Evolutionary conservation across 1,140 invertebrate species (phyloP).

Genomic region (Melitaea cinxia): DNA sequence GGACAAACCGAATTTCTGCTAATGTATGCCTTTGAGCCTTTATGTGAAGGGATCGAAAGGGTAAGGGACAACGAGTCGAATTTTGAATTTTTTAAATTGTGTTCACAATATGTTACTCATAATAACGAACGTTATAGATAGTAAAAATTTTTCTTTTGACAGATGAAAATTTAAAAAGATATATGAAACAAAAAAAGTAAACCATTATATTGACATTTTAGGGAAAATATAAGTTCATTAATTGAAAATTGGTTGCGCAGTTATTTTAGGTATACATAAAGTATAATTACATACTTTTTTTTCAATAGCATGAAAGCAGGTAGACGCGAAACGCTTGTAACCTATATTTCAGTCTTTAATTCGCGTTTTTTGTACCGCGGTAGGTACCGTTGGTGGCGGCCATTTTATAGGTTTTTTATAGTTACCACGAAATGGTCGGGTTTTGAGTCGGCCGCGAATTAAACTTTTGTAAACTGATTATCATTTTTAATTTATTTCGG

Average conservation of each 20-base stretch:
- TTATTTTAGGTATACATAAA: neutral
- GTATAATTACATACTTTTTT: too few relatives aligned
- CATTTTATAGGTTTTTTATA: conserved; percentile 53
- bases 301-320: conserved; percentile 41
- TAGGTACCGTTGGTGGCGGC: conserved; percentile 51
- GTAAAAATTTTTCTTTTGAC: neutral
- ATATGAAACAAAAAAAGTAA: too few relatives aligned
- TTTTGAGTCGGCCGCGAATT: conserved; percentile 47
- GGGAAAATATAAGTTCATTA: neutral
- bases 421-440: conserved; percentile 52
- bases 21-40: conserved; percentile 48
- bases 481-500: conserved; percentile 62
- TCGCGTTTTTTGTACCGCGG: conserved; percentile 52
- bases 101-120: neutral
- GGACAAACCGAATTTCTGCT: conserved; percentile 45
- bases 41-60: conserved; percentile 60
- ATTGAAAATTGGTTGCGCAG: neutral
- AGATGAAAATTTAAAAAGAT: neutral
- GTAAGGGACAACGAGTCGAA: conserved; percentile 51
- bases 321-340: conserved; percentile 32
- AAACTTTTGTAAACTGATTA: conserved; percentile 61
- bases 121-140: neutral
- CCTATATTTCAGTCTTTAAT: conserved; percentile 50
- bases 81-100: conserved; percentile 19
- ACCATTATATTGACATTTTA: too few relatives aligned